Base-by-base conservation (phyloP, 2,888 invertebrate genomes). In the Heteromyza rotundicornis region DNA sequence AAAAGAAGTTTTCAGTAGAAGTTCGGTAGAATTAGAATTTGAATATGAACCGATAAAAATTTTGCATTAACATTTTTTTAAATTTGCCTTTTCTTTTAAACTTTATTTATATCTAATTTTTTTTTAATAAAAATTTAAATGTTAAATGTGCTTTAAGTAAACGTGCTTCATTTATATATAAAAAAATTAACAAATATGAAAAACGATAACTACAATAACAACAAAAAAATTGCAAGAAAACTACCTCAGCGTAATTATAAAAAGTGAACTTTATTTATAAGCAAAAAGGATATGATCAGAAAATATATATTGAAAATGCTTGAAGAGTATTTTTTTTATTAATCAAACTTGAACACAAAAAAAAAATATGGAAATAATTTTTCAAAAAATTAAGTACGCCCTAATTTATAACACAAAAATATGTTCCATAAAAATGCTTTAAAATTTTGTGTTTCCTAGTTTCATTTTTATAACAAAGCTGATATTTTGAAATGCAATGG, bases 121-220 rank as follows among this genome's bases (percentile, higher is more conserved):
- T n/a, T n/a, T n/a, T n/a, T n/a, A n/a, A n/a, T n/a, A n/a, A n/a
- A n/a, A n/a, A 32, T 22, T 32, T 69, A 68, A 68, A 64, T 69
- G 67, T 73, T 75, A 70, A 77, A 76, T 80, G 80, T 79, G 80
- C 79, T 78, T 78, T 79, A 78, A 70, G 64, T 78, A 68, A 75
- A 75, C 79, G 78, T 78, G 79, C 80, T 78, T 74, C 74, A 74
- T 69, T 70, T 54, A 51, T 55, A 49, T 27, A 52, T 27, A 35
- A 60, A 52, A 32, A 56, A 24, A 62, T 44, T 60, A 36, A 60
- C 40, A 60, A 62, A 23, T 24, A 24, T 20, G 16, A 36, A 19
- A 47, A 59, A 23, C 12, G 49, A 44, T 24, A 17, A 55, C 44
- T 57, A 50, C 50, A 51, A 36, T 65, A 68, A 64, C 17, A 59